Conservation (phyloP, 2,113 vertebrate species). For the Elephas maximus region DNA sequence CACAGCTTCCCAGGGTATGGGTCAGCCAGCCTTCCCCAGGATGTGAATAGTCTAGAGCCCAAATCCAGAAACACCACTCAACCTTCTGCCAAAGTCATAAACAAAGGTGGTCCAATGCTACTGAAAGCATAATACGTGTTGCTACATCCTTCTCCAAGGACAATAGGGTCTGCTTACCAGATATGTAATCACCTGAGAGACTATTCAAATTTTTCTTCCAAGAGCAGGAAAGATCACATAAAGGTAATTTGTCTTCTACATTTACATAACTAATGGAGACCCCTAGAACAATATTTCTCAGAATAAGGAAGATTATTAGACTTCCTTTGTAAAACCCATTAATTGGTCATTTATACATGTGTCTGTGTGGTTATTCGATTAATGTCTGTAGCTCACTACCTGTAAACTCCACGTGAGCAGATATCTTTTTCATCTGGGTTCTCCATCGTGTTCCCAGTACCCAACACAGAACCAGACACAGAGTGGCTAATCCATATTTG, state of each 20-base stretch:
- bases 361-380: not conserved
- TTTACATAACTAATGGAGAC: not conserved
- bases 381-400: not conserved
- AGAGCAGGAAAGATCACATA: slow-evolving; percentile 2
- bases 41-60: not conserved
- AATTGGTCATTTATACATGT: slow-evolving; percentile 2
- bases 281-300: not conserved
- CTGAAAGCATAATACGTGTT: not conserved
- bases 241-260: slow-evolving; percentile 49
- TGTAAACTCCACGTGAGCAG: not conserved
- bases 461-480: not conserved
- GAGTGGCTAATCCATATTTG: not conserved
- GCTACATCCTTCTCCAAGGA: not conserved
- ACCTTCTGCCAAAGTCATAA: not conserved
- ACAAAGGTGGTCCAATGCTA: not conserved
- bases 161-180: not conserved
- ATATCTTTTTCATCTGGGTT: not conserved
- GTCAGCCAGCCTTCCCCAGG: not conserved
- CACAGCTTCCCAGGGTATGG: not conserved
- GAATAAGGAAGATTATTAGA: not conserved
- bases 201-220: not conserved
- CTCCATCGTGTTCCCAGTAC: not conserved
- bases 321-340: slow-evolving; percentile 22
- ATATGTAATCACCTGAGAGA: not conserved
- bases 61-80: not conserved